These are phyloP conservation scores for Marmota monax DNA, from an alignment of 2,113 vertebrate genomes.

Conservation along the genomic window DNA sequence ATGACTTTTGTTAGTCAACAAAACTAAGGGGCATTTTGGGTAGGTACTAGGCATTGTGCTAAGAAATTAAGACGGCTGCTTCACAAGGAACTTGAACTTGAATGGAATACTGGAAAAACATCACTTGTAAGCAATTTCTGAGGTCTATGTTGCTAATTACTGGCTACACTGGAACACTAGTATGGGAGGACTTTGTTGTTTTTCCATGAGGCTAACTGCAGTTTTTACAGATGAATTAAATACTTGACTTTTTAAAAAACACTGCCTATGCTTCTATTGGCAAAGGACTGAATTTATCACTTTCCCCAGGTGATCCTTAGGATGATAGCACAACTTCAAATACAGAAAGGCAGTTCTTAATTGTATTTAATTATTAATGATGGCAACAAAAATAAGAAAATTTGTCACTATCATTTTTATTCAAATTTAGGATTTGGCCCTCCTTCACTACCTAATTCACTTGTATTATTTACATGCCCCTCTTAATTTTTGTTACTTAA, in stretches of 20 bases:
- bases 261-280: not conserved
- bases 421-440: not conserved
- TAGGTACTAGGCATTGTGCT: not conserved
- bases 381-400: not conserved
- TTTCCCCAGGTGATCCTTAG: not conserved
- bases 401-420: not conserved
- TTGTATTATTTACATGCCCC: not conserved
- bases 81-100: not conserved
- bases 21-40: not conserved
- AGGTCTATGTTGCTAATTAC: not conserved
- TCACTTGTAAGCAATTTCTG: not conserved
- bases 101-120: not conserved
- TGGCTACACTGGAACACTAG: not conserved
- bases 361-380: not conserved
- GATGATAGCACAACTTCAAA: not conserved
- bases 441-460: not conserved
- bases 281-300: not conserved
- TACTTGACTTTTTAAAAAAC: slow-evolving; percentile 39
- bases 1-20: not conserved
- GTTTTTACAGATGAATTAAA: slow-evolving; percentile 21
- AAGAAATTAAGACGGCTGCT: not conserved
- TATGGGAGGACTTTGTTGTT: not conserved
- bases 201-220: not conserved
- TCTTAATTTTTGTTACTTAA: not conserved
- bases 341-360: not conserved